phyloP scores from a whole-genome alignment of 2,888 invertebrate genomes.

The Temnothorax rugatulus region DNA sequence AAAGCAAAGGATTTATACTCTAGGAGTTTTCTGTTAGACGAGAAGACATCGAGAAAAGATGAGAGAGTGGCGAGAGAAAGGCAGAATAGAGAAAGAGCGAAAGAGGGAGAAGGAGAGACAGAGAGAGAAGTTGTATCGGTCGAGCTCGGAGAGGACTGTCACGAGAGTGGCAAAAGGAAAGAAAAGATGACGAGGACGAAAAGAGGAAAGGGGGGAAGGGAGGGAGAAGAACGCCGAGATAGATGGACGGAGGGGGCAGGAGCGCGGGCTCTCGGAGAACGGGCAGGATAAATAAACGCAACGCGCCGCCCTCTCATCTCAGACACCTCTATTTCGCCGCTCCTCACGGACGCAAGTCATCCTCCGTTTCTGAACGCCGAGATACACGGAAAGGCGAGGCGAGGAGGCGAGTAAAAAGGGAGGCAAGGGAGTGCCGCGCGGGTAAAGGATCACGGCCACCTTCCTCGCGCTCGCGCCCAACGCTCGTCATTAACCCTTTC shows the following conservation, averaged over 20 bases:
- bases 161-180: constrained; percentile 45
- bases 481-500: constrained; percentile 70
- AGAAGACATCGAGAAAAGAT: not conserved
- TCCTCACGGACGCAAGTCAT: constrained; percentile 78
- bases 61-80: constrained; percentile 21
- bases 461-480: constrained; percentile 44
- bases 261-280: constrained; percentile 72
- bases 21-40: constrained; percentile 39
- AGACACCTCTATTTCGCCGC: constrained; percentile 84
- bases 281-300: constrained; percentile 85
- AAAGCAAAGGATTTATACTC: constrained; percentile 47
- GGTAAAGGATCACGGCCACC: constrained; percentile 54
- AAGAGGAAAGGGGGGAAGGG: not conserved
- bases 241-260: constrained; percentile 36
- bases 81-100: not conserved
- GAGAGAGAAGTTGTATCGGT: constrained; percentile 5
- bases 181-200: constrained; percentile 21
- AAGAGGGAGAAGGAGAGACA: not conserved
- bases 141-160: constrained; percentile 47
- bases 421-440: constrained; percentile 44
- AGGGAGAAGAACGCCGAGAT: constrained; percentile 6
- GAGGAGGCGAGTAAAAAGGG: constrained; percentile 43
- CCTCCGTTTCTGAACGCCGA: constrained; percentile 63
- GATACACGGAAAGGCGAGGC: constrained; percentile 23
- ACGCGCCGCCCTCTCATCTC: constrained; percentile 85